Base-by-base conservation (phyloP, 2,888 invertebrate genomes). In the Argyresthia goedartella region DNA sequence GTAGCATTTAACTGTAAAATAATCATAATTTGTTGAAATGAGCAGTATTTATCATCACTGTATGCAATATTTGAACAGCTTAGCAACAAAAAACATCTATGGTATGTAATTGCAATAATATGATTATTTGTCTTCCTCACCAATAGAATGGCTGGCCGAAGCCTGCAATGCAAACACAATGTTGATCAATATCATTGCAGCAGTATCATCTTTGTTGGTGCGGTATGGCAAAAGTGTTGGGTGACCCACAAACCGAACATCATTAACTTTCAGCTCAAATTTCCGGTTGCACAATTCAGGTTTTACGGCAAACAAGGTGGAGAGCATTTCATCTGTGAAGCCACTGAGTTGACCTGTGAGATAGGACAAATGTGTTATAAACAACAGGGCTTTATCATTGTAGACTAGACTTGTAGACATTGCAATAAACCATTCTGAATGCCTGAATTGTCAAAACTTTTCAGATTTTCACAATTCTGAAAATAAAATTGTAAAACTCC, bases 221-320 rank as follows among this genome's bases (percentile, higher is more conserved):
- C 91, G 85, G 41, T 92, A 89, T 11, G 92, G 92, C 50, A 96
- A 88, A 33, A 93, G 76, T 1, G 96, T 95, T 0, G 98, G 98
- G 76, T 97, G 97, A 0, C 98, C 96, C 10, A 98, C 95, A 82
- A 98, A 98, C 46, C 97, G 88, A 0, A 98, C 95, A 88, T 98
- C 96, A 78, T 98, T 97, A 0, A 98, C 93, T 88, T 98, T 97
- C 0, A 98, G 84, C 73, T 97, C 97, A 82, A 98, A 97, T 72
- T 96, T 96, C 57, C 93, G 89, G 66, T 95, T 95, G 69, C 96
- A 97, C 15, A 98, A 79, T 64, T 96, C 95, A 9, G 93, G 91
- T 71, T 97, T 97, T 0, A 97, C 97, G 7, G 96, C 96, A 78
- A 97, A 95, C 43, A 97, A 76, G 1, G 95, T 95, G 9, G 96